Base-by-base conservation (phyloP, 2,888 invertebrate species). In the Thysanoteuthis rhombus region DNA sequence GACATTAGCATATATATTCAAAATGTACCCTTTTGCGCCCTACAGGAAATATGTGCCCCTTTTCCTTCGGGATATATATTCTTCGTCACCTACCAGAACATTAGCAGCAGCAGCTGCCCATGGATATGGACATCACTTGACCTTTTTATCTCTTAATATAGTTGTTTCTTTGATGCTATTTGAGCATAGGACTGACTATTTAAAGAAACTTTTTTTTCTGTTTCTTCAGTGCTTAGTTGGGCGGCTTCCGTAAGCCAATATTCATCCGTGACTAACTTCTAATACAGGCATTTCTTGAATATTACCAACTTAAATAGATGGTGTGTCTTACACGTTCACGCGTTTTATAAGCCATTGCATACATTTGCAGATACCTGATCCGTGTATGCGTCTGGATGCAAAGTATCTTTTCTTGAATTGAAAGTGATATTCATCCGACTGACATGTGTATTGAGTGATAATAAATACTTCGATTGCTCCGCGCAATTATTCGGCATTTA, bases 391-490 rank as follows among this genome's bases (percentile, higher is more conserved):
- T 36, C 75, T 75, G n/a, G 36, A 75, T 75, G 32, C 75, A 16
- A n/a, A 75, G 75, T 16, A n/a, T 36, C 75, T 75, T 25, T n/a
- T 12, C n/a, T 2, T n/a, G 75, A 25, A 36, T n/a, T n/a, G 75
- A 75, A 75, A 75, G 36, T n/a, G 10, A 75, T 75, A 75, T 75
- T 75, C 75, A 75, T 75, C 75, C 75, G 19, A n/a, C 16, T 75
- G n/a, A 75, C 75, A 75, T 75, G n/a, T n/a, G n/a, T 75, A 75
- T 75, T 75, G n/a, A 75, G 75, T 75, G 75, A 75, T 75, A 75
- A 75, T 75, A 75, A 75, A 75, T 75, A 36, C 36, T 75, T 75
- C 75, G 75, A 75, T 75, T n/a, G n/a, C 75, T 16, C 19, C n/a
- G n/a, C 75, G 16, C 75, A n/a, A 75, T 75, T 75, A 75, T 75